Percentiles rank a stretch among this genome's conserved stretches.
Evolutionary conservation across 2,888 invertebrate species (phyloP).

Genomic region (Ochropacha duplaris): DNA sequence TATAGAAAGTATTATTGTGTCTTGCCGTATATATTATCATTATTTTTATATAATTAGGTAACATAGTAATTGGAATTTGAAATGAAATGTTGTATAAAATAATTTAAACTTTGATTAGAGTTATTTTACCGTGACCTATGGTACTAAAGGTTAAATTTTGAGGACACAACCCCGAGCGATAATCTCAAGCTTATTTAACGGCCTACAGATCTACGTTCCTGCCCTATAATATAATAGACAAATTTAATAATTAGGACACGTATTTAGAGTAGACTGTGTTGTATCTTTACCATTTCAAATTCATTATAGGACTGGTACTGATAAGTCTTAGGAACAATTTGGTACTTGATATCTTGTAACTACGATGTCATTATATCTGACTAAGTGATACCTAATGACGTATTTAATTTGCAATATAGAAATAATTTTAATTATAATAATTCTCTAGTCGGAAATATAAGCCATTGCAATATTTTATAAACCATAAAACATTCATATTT

Average conservation of each 20-base stretch:
- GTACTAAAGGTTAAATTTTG: background rate
- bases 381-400: slow-evolving; percentile 20
- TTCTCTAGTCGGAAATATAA: slow-evolving; percentile 80
- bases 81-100: background rate
- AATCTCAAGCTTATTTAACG: background rate
- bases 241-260: slow-evolving; percentile 9
- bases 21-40: slow-evolving; percentile 51
- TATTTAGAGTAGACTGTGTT: background rate
- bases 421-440: slow-evolving; percentile 73
- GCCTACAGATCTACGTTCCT: background rate
- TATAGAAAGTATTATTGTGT: slow-evolving; percentile 55
- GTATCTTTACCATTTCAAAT: slow-evolving; percentile 27
- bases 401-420: slow-evolving; percentile 58
- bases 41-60: slow-evolving; percentile 9
- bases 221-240: slow-evolving; percentile 1
- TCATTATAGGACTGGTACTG: slow-evolving; percentile 2
- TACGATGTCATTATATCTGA: slow-evolving; percentile 17
- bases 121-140: too few relatives aligned
- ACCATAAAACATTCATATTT: slow-evolving; percentile 46
- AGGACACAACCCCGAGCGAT: too few relatives aligned
- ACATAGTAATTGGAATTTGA: background rate
- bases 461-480: slow-evolving; percentile 79
- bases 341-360: slow-evolving; percentile 5
- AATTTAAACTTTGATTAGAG: too few relatives aligned
- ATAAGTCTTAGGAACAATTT: background rate